phyloP scores from a whole-genome alignment of 2,797 vertebrate species.

The Sebastes aleutianus region DNA sequence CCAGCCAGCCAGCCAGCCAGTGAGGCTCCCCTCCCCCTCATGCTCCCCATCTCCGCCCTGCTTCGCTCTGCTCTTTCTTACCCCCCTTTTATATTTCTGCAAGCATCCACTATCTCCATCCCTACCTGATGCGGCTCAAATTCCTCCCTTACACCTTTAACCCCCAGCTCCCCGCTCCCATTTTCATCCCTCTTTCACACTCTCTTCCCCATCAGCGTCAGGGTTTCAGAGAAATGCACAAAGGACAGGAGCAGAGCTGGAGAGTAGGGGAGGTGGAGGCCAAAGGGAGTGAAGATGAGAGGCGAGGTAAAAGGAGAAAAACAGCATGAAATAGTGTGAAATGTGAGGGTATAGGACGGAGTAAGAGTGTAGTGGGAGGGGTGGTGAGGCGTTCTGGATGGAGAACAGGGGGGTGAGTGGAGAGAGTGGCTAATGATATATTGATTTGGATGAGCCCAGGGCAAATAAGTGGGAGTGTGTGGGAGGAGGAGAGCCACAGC shows the following conservation, averaged over 20 bases:
- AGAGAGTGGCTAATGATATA: slow-evolving; percentile 76
- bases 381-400: slow-evolving; percentile 14
- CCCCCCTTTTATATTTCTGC: slow-evolving; percentile 21
- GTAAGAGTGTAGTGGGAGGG: slow-evolving; percentile 30
- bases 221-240: slow-evolving; percentile 40
- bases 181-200: slow-evolving; percentile 28
- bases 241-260: slow-evolving; percentile 27
- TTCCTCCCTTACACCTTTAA: slow-evolving; percentile 36
- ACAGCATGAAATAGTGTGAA: slow-evolving; percentile 61
- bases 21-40: slow-evolving; percentile 50
- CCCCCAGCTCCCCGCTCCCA: neutral
- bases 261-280: slow-evolving; percentile 43
- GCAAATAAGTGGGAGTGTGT: slow-evolving; percentile 65
- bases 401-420: slow-evolving; percentile 39
- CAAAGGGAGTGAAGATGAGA: slow-evolving; percentile 42
- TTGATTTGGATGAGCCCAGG: slow-evolving; percentile 74
- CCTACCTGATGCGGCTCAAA: slow-evolving; percentile 37
- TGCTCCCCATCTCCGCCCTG: slow-evolving; percentile 29
- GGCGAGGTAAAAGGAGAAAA: slow-evolving; percentile 44
- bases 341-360: slow-evolving; percentile 35
- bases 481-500: slow-evolving; percentile 58
- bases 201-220: slow-evolving; percentile 10
- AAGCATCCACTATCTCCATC: slow-evolving; percentile 19
- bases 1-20: slow-evolving; percentile 9
- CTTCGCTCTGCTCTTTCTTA: slow-evolving; percentile 18